Base-by-base conservation (phyloP, 2,888 invertebrate genomes). In the Dexiosoma caninum region DNA sequence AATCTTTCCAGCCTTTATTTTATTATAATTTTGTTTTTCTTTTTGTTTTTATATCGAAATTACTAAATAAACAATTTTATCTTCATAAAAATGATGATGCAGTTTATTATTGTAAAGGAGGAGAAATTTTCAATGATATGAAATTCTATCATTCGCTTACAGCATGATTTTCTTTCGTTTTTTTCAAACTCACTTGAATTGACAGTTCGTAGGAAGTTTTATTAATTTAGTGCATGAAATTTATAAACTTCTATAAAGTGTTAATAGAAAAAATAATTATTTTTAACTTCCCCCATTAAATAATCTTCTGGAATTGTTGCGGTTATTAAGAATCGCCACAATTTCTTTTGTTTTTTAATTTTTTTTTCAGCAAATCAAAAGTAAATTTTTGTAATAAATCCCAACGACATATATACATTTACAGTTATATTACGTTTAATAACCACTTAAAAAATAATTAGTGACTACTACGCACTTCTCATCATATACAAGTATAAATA, bases 61-160 rank as follows among this genome's bases (percentile, higher is more conserved):
- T 35, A 19, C 9, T 19, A 71, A 60, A 59, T 49, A 71, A 59
- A 59, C 14, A 27, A 49, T 60, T 49, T 40, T 60, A 49, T 62
- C 35, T 72, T 14, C 21, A 27, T 27, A 35, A 10, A 59, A 42
- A 16, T 62, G 2, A 55, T 53, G 51, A 62, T 35, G 19, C 9
- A 12, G 1, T n/a, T 16, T 44, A 23, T 14, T 23, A 44, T 37
- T 57, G 9, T 21, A 44, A 16, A 7, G 42, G 30, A 30, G 23
- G 10, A 14, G 12, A 51, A 35, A 57, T 14, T 27, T 16, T 51
- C n/a, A 51, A 21, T 8, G n/a, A n/a, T 37, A 32, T 3, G 16
- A 32, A 16, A 51, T 71, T 51, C 16, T 70, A 60, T 21, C 71
- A 71, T 14, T 51, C 49, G 30, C 60, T 51, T 60, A 42, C 19